These are phyloP conservation scores for Antechinus flavipes DNA, from an alignment of 2,113 vertebrate genomes.

Conservation along the genomic window DNA sequence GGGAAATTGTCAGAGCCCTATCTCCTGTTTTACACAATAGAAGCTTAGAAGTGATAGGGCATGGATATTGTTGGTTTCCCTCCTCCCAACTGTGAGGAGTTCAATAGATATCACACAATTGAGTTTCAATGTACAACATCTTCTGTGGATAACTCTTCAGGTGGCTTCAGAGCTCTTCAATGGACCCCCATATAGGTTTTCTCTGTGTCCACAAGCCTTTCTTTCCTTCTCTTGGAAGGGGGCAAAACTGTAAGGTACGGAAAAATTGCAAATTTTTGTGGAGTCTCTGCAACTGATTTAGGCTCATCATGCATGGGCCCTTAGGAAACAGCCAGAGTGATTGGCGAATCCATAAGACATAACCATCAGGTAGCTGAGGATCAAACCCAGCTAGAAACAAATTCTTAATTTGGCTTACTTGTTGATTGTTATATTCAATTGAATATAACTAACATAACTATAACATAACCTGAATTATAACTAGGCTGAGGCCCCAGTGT, in stretches of 20 bases:
- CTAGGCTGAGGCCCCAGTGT: background rate
- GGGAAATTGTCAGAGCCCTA: background rate
- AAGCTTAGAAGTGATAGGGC: background rate
- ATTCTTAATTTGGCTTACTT: background rate
- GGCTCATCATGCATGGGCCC: background rate
- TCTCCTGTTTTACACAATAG: accelerated
- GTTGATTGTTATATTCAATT: background rate
- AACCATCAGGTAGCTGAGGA: background rate
- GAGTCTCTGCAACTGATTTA: background rate
- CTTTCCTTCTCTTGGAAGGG: background rate
- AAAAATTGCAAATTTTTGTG: background rate
- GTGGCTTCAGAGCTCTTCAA: background rate
- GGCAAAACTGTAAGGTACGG: background rate
- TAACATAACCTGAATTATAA: background rate
- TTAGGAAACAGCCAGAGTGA: background rate
- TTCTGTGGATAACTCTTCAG: background rate
- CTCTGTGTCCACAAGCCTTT: background rate
- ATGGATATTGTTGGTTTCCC: background rate
- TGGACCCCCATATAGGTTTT: background rate
- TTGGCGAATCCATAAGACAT: background rate
- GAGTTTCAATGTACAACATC: background rate
- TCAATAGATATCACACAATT: too few species aligned
- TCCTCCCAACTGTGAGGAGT: background rate
- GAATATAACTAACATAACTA: too few species aligned
- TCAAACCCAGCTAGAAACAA: background rate